Base-by-base conservation (phyloP, 2,113 vertebrate genomes). In the Pagrus major region DNA sequence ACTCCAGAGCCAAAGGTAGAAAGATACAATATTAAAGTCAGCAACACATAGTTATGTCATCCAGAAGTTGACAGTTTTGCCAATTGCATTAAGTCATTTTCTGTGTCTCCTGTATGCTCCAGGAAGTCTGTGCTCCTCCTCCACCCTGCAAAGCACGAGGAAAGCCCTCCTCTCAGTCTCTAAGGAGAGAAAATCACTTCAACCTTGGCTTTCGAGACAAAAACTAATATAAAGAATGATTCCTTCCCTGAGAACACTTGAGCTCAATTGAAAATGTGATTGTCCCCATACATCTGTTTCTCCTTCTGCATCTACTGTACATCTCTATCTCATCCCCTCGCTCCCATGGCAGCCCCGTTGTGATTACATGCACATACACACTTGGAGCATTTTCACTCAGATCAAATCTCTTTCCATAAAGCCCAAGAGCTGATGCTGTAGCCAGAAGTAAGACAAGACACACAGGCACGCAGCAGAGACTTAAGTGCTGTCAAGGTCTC, bases 401-500 rank as follows among this genome's bases (percentile, higher is more conserved):
- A 88, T 92, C 76, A 88, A 75, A 90, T 86, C 75, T 84, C 71
- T 51, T 31, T 65, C 56, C 25, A 33, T 66, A 80, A 85, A 88
- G 42, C 76, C 81, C 42, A 14, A 46, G 76, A 78, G 86, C 51
- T 23, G 25, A 9, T 11, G 42, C 72, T 42, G 67, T 65, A 74
- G 82, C 77, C 78, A 67, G 75, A 85, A 73, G 83, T 67, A 86
- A 89, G 75, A 80, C 63, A 58, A 81, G 89, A 87, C 18, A 16
- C 47, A 27, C 15, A 15, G 49, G 76, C 60, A 46, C 16, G 58
- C 33, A 70, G 70, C 54, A 35, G 52, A 88, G 75, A 81, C 61
- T 82, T 67, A 87, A 84, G 76, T 75, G 85, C 86, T 85, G 83
- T 86, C 88, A 81, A 86, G 81, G 83, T 91, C 86, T 90, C 86